A percentile compares a stretch with the other conserved stretches of the same genome.
These are phyloP conservation scores for Amblyjoppa proteus DNA, from an alignment of 2,888 invertebrate genomes.

Conservation along the genomic window DNA sequence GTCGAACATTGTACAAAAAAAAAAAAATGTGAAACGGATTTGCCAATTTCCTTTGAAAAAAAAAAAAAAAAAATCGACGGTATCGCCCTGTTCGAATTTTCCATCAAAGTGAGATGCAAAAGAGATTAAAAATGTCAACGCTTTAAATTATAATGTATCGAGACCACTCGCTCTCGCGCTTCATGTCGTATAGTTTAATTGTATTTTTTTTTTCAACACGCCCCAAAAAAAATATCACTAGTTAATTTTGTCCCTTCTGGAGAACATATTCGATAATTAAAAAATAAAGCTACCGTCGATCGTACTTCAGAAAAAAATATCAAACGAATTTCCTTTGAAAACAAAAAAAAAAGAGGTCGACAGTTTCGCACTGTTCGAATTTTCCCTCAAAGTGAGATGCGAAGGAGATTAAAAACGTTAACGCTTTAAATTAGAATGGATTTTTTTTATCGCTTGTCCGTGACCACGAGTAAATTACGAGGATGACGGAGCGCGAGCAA, in stretches of 20 bases:
- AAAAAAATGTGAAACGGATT: background rate
- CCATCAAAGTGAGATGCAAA: background rate
- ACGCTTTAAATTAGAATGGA: background rate
- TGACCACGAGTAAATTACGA: conserved; percentile 38
- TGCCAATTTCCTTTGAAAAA: background rate
- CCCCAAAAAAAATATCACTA: background rate
- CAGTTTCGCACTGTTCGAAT: background rate
- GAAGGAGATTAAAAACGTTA: background rate
- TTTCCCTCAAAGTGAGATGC: background rate
- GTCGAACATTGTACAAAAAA: background rate
- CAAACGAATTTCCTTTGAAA: background rate
- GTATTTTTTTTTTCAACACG: background rate
- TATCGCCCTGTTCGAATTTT: background rate
- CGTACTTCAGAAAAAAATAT: background rate
- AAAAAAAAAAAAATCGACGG: background rate
- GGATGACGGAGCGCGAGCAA: conserved; percentile 1
- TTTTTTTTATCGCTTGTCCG: conserved; percentile 13
- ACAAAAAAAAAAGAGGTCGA: background rate
- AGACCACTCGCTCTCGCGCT: background rate
- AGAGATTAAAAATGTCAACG: background rate
- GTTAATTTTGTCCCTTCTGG: background rate
- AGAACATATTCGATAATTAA: background rate
- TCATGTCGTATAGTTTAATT: background rate
- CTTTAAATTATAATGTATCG: background rate
- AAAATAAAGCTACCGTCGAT: background rate